A percentile compares a stretch with the other conserved stretches of the same genome.
Evolutionary conservation across 1,140 invertebrate species (phyloP).

Genomic region (Phocides pigmalion): DNA sequence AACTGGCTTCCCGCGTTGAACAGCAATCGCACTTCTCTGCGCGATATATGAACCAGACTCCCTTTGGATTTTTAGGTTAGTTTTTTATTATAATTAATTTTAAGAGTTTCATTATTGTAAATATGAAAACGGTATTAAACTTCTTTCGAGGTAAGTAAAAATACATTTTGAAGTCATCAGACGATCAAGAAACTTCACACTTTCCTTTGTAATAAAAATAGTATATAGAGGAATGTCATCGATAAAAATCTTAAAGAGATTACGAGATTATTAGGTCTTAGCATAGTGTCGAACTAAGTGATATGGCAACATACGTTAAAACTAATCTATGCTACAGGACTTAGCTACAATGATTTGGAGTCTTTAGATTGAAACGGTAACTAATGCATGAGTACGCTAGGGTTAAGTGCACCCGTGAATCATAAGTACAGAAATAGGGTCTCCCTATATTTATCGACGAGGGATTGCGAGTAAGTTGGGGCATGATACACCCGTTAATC

Average conservation of each 20-base stretch:
- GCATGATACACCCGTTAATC: no score
- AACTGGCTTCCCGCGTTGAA: no score
- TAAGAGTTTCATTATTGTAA: no score
- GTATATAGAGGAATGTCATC: constrained; percentile 49
- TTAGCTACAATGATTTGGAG: constrained; percentile 27
- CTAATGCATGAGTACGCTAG: constrained; percentile 10
- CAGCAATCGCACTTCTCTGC: no score
- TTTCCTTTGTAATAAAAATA: constrained; percentile 33
- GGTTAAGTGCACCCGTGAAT: background rate
- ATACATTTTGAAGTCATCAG: background rate
- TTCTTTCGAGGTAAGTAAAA: no score
- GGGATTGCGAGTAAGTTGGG: no score
- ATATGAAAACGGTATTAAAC: no score
- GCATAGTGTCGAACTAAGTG: constrained; percentile 45
- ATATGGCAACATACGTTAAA: constrained; percentile 47
- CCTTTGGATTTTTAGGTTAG: no score
- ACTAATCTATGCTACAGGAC: constrained; percentile 26
- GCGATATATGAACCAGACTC: no score
- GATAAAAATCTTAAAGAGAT: constrained; percentile 53
- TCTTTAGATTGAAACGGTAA: constrained; percentile 35
- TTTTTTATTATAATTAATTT: no score
- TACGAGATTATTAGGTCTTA: constrained; percentile 46
- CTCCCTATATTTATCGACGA: no score
- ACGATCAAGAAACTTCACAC: constrained; percentile 5
- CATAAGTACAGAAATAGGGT: no score